Base-by-base conservation (phyloP, 2,797 vertebrate genomes). In the Manis crassicaudata region DNA sequence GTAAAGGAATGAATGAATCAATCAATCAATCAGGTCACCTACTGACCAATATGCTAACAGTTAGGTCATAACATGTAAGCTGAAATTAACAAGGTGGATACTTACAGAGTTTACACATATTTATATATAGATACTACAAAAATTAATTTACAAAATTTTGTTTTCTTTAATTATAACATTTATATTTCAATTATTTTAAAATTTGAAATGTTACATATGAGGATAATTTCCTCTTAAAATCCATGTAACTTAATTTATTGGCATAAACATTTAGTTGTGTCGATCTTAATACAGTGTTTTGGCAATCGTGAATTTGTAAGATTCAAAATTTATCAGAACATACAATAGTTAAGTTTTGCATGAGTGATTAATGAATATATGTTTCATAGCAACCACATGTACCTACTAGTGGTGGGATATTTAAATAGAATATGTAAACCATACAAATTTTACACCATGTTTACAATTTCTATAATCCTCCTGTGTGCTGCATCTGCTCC, bases 271-370 rank as follows among this genome's bases (percentile, higher is more conserved):
- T 97, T 96, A 84, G 91, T 96, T 80, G 37, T 95, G 93, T 95
- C 94, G 95, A 88, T 97, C 92, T 98, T 88, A 86, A 0, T 0
- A 63, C 21, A 91, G 46, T 81, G 63, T 94, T 95, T 88, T 94
- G 95, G 37, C 90, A 97, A 94, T 98, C 94, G 93, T 92, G 94
- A 67, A 96, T 89, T 97, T 96, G 84, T 88, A 95, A 92, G 88
- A 58, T 97, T 54, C 63, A 85, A 91, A 97, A 95, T 79, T 96
- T 94, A 88, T 80, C 85, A 97, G 96, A 93, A 96, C 50, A 95
- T 97, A 94, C 90, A 97, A 97, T 97, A 98, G 80, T 92, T 76
- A 67, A 21, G 70, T 95, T 94, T 96, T 85, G 14, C 77, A 32
- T 73, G n/a, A 84, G 14, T 65, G 18, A 77, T 96, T 97, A 96